Percentiles rank a stretch among this genome's conserved stretches.
phyloP scores from a whole-genome alignment of 2,888 invertebrate species.

The Chrysina gloriosa region DNA sequence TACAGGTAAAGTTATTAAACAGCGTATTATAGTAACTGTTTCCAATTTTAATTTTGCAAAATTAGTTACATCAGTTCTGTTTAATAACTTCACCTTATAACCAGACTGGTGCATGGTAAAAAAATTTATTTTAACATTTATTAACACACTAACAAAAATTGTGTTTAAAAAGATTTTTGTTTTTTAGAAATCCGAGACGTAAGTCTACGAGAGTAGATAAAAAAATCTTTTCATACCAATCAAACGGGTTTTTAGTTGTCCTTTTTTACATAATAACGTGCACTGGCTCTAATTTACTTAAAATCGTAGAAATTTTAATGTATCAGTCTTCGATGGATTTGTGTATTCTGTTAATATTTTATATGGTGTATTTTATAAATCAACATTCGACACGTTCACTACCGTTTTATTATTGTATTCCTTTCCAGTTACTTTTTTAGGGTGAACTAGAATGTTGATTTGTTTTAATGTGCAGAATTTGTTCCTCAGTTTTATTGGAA shows the following conservation, averaged over 20 bases:
- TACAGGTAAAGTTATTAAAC: slow-evolving; percentile 40
- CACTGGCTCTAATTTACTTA: slow-evolving; percentile 19
- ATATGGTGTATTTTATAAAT: slow-evolving; percentile 39
- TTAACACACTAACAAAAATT: slow-evolving; percentile 13
- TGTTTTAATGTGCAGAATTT: slow-evolving; percentile 39
- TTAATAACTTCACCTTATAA: slow-evolving; percentile 39
- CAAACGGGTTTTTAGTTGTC: slow-evolving; percentile 4
- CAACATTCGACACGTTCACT: slow-evolving; percentile 39
- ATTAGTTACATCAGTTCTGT: slow-evolving; percentile 16
- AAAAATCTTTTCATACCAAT: slow-evolving; percentile 10
- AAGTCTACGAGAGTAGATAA: not conserved
- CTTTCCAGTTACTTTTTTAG: slow-evolving; percentile 8
- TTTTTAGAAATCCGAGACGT: slow-evolving; percentile 1
- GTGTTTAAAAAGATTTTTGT: slow-evolving; percentile 20
- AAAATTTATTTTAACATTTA: slow-evolving; percentile 40
- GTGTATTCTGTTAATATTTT: slow-evolving; percentile 38
- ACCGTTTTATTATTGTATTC: slow-evolving; percentile 20
- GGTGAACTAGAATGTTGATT: slow-evolving; percentile 38
- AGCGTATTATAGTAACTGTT: slow-evolving; percentile 8
- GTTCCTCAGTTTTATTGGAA: slow-evolving; percentile 39
- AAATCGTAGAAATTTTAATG: slow-evolving; percentile 33
- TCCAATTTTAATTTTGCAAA: slow-evolving; percentile 3
- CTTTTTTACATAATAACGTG: slow-evolving; percentile 11
- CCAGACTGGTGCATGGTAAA: slow-evolving; percentile 34
- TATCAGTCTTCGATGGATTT: slow-evolving; percentile 17